A percentile compares a stretch with the other conserved stretches of the same genome.
These are phyloP conservation scores for Pomacea canaliculata DNA, from an alignment of 2,888 invertebrate genomes.

Conservation along the genomic window DNA sequence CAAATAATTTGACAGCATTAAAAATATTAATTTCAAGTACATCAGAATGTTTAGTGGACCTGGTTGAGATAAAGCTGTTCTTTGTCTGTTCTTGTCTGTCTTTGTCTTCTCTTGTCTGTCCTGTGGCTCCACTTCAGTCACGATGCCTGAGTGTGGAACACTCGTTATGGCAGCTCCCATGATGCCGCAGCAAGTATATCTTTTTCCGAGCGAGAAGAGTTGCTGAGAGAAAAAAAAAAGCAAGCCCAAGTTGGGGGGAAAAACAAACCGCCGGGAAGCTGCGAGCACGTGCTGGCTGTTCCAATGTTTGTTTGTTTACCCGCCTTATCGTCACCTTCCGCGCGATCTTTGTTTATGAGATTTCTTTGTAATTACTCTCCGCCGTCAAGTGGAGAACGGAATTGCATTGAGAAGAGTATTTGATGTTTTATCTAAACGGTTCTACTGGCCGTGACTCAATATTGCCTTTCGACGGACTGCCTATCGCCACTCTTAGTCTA, in stretches of 20 bases:
- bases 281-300: constrained; percentile 1
- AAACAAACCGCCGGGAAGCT: constrained; percentile 9
- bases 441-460: neutral
- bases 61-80: no score
- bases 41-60: no score
- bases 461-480: neutral
- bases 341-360: constrained; percentile 11
- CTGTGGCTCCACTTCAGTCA: no score
- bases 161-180: no score
- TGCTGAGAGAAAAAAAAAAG: no score
- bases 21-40: no score
- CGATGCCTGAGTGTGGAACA: no score
- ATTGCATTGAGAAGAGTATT: neutral
- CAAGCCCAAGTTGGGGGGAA: neutral
- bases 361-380: constrained; percentile 1
- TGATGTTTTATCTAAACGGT: constrained; percentile 16
- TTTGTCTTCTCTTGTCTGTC: no score
- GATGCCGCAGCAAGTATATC: no score
- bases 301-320: constrained; percentile 19
- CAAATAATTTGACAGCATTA: no score
- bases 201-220: no score
- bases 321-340: constrained; percentile 5
- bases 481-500: neutral
- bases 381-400: neutral
- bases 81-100: accelerated